Base-by-base conservation (phyloP, 2,888 invertebrate species). In the Syrphus vitripennis region DNA sequence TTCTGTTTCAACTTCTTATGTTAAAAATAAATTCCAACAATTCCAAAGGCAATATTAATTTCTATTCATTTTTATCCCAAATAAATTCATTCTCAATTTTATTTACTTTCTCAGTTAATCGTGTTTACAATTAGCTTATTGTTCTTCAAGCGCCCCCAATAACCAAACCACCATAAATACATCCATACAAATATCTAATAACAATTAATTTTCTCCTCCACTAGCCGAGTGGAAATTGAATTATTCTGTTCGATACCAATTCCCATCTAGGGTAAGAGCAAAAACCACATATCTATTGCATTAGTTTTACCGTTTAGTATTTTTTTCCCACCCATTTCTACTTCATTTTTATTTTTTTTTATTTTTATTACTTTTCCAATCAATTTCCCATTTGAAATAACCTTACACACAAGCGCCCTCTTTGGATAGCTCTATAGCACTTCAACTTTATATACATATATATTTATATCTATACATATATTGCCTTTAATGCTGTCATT, bases 361-460 rank as follows among this genome's bases (percentile, higher is more conserved):
- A 67, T 37, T 83, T 84, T 45, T 61, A 84, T 72, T 76, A 48
- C 72, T 37, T 84, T 84, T 81, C 72, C 84, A 81, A 84, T 84
- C 72, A 84, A 81, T 84, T 84, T 84, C 45, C 76, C 81, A 76
- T 84, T 71, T 29, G 72, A 81, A 67, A 67, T 19, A 63, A 63
- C 40, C 42, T 26, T 48, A 76, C 21, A 61, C 26, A 16, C 12
- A 48, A 16, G 34, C 34, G 75, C 57, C 34, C 45, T 37, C 63
- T 59, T 12, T 59, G 19, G 53, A 6, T 29, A n/a, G n/a, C n/a
- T n/a, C 10, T 61, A 48, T 50, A n/a, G 24, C 24, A 74, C 61
- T 78, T 55, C 40, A 65, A 65, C 65, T 57, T 67, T 34, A 57
- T 65, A n/a, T n/a, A n/a, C n/a, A n/a, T n/a, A n/a, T n/a, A n/a